Evolutionary conservation across 2,113 vertebrate species (phyloP).

Genomic region (Dendrocopos noguchii): DNA sequence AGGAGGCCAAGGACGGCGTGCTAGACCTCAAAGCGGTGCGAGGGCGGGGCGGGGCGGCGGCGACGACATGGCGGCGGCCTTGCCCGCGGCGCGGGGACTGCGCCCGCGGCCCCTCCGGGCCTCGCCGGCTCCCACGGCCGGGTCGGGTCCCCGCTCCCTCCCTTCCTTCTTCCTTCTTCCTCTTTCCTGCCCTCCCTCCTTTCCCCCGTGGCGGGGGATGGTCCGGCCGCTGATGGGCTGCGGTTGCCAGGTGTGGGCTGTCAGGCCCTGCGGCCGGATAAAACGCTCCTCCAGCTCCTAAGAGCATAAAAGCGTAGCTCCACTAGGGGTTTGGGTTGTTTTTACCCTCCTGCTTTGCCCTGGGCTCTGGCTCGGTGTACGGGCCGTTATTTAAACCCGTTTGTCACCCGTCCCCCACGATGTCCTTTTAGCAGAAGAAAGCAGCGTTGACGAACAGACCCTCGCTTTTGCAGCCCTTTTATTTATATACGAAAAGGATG

Average conservation of each 20-base stretch:
- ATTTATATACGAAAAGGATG: not conserved
- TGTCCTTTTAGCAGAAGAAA: not conserved
- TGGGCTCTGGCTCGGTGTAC: too few species aligned
- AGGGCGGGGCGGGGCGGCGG: not conserved
- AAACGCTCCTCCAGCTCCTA: accelerated
- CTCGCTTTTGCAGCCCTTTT: accelerated
- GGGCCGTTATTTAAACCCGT: not conserved
- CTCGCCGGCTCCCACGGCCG: not conserved
- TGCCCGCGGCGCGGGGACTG: too few species aligned
- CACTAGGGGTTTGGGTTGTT: accelerated
- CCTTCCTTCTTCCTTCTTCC: too few species aligned
- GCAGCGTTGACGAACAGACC: accelerated
- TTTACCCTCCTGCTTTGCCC: accelerated
- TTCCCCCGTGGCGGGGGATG: not conserved
- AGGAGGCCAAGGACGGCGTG: conserved; percentile 97
- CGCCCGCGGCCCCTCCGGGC: too few species aligned
- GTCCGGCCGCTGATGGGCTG: not conserved
- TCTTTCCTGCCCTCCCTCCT: too few species aligned
- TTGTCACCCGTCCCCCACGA: accelerated
- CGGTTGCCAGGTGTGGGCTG: not conserved
- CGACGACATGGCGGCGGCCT: not conserved
- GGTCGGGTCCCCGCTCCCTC: too few species aligned
- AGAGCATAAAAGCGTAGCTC: not conserved
- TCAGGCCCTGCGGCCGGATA: not conserved
- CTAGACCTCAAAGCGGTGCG: conserved; percentile 94